Base-by-base conservation (phyloP, 2,113 vertebrate species). In the Boulengeromyrus knoepffleri region DNA sequence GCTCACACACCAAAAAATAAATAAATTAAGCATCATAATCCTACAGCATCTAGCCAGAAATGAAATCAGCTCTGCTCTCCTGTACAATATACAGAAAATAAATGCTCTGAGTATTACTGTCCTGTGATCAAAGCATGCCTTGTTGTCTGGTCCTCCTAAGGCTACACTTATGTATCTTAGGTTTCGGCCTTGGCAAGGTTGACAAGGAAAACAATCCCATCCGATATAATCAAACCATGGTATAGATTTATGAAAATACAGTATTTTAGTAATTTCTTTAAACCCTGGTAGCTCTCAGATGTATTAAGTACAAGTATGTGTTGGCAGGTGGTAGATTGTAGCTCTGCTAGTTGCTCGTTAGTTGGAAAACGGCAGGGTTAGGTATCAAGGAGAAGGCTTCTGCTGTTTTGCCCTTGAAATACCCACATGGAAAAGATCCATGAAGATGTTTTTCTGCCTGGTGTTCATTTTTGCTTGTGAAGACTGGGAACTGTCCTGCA, bases 111-210 rank as follows among this genome's bases (percentile, higher is more conserved):
- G 27, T 36, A 31, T 74, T 74, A 74, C n/a, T 74, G 66, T 74
- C 15, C 74, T 80, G 36, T 80, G 74, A 80, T 80, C 74, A 80
- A 80, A 80, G 74, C 74, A 17, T 80, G 74, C 74, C 74, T 80
- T 80, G 66, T 74, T 74, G 36, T 39, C 74, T 42, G 74, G 5
- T 42, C 2, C 74, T 80, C 36, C 74, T 42, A 19, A 80, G 36
- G 74, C 36, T 80, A 39, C 5, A 2, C 15, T 39, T 42, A 39
- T 21, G 74, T 19, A 42, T 80, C 74, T 80, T 80, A 80, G 17
- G 36, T 42, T 80, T 80, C 36, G 5, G 17, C 36, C 74, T 19
- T 39, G 74, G 36, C 74, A 80, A 80, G 36, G 36, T 42, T 80
- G 74, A 80, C 36, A 17, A 19, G 36, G 74, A 80, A 80, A 80